These are phyloP conservation scores for Esox lucius DNA, from an alignment of 2,797 vertebrate species.

Conservation along the genomic window DNA sequence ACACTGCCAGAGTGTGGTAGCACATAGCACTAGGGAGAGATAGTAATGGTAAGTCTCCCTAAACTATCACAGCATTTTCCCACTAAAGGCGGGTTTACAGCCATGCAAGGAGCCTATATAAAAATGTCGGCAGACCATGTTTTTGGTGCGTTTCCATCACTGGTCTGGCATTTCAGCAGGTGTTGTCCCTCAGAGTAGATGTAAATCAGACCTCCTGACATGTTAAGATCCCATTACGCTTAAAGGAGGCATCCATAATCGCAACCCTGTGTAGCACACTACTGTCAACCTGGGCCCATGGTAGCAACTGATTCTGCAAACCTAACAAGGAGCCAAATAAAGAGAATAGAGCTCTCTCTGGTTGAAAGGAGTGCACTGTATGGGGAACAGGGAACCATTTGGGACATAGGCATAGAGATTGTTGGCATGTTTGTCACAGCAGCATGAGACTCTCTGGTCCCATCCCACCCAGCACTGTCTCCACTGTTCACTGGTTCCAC, in stretches of 20 bases:
- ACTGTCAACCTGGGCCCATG: too few relatives aligned
- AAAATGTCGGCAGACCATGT: neutral
- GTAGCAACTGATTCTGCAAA: too few relatives aligned
- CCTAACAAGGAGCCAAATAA: too few relatives aligned
- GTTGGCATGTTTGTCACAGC: slow-evolving; percentile 38
- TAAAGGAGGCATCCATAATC: too few relatives aligned
- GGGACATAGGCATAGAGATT: slow-evolving; percentile 1
- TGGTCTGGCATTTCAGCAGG: slow-evolving; percentile 4
- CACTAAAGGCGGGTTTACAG: too few relatives aligned
- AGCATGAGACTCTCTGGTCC: slow-evolving; percentile 16
- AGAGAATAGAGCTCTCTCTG: neutral
- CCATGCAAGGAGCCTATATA: too few relatives aligned
- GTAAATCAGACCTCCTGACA: slow-evolving; percentile 42
- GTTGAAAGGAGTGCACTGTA: neutral
- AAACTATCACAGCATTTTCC: too few relatives aligned
- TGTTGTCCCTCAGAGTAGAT: slow-evolving; percentile 21
- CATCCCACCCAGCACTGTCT: neutral
- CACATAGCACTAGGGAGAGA: too few relatives aligned
- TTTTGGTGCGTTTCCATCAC: slow-evolving; percentile 11
- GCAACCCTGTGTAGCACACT: too few relatives aligned
- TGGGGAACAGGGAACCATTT: neutral
- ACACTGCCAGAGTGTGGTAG: too few relatives aligned
- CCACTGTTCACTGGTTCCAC: slow-evolving; percentile 14
- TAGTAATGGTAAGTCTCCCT: too few relatives aligned
- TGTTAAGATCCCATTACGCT: slow-evolving; percentile 39